Percentiles rank a stretch among this genome's conserved stretches.
These are phyloP conservation scores for Crioceris asparagi DNA, from an alignment of 2,888 invertebrate genomes.

Conservation along the genomic window DNA sequence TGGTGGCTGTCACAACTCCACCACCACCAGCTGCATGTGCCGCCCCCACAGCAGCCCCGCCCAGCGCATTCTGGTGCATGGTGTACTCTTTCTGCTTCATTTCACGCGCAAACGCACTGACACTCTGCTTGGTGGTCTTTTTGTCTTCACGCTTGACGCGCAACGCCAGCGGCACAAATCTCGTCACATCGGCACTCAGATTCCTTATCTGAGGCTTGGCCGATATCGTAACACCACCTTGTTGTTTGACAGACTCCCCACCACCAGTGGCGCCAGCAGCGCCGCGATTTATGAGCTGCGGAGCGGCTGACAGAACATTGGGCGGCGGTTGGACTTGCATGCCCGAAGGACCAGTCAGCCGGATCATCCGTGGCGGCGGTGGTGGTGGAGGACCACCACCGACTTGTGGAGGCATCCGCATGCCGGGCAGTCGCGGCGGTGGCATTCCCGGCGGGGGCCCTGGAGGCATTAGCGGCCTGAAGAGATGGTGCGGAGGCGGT, in stretches of 20 bases:
- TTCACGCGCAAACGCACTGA: constrained; percentile 43
- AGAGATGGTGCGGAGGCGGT: constrained; percentile 47
- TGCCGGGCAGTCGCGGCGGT: constrained; percentile 48
- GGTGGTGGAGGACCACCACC: neutral
- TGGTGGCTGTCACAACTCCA: too few relatives aligned
- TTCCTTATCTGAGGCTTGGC: constrained; percentile 96
- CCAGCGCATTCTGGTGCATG: constrained; percentile 27
- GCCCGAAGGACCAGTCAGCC: constrained; percentile 28
- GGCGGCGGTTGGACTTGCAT: constrained; percentile 40
- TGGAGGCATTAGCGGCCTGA: constrained; percentile 39
- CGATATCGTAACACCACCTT: constrained; percentile 75
- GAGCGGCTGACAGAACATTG: constrained; percentile 64
- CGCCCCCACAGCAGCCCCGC: constrained; percentile 27
- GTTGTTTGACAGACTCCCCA: too few relatives aligned
- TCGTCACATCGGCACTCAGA: constrained; percentile 86
- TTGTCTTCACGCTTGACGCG: constrained; percentile 82
- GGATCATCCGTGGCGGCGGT: constrained; percentile 36
- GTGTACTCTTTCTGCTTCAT: constrained; percentile 42
- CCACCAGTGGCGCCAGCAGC: too few relatives aligned
- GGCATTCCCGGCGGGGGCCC: constrained; percentile 47
- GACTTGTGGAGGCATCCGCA: constrained; percentile 40
- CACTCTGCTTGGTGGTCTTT: constrained; percentile 46
- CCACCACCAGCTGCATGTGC: constrained; percentile 26
- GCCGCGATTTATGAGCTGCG: constrained; percentile 70
- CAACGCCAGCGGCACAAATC: constrained; percentile 88